Base-by-base conservation (phyloP, 2,113 vertebrate species). In the Phrynosoma platyrhinos region DNA sequence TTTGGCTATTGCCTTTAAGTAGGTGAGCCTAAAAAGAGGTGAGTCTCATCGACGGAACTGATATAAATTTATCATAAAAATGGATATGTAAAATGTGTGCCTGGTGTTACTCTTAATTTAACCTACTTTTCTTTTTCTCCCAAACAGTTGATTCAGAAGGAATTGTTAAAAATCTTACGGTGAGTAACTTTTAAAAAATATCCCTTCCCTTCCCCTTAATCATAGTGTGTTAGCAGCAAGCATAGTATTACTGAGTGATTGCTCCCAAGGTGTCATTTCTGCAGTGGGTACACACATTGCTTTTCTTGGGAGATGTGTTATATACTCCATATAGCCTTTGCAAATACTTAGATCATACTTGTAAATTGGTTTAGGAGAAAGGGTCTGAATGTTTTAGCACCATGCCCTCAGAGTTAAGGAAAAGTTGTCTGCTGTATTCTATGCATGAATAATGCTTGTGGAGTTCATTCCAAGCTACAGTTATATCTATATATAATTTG, bases 131-230 rank as follows among this genome's bases (percentile, higher is more conserved):
- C 69, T 89, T 79, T 90, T 82, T 88, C 93, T 85, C 36, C 86
- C 80, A 86, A 85, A 95, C 97, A 99, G 99, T 99, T 95, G 96
- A 99, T 96, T 98, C 98, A 85, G 97, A 97, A 93, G 98, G 97
- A 91, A 97, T 99, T 89, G 95, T 99, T 92, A 97, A 96, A 95
- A 98, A 98, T 87, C 96, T 99, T 95, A 99, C 98, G 92, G 99
- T 99, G 96, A 98, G 98, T 96, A 92, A 95, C 93, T 69, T 53
- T 69, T 89, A 69, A 16, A 62, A 47, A 16, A 71, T 81, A 85
- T 93, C 75, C 83, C 64, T 92, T 9, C 58, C 58, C 58, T 18
- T 32, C 74, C 82, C 8, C 13, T 69, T 71, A 58, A 55, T 86
- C 62, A 71, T 32, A 47, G 6, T 27, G 82, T 84, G 66, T 74